Conservation (phyloP, 2,888 invertebrate species). For the Pogonocherus hispidulus region DNA sequence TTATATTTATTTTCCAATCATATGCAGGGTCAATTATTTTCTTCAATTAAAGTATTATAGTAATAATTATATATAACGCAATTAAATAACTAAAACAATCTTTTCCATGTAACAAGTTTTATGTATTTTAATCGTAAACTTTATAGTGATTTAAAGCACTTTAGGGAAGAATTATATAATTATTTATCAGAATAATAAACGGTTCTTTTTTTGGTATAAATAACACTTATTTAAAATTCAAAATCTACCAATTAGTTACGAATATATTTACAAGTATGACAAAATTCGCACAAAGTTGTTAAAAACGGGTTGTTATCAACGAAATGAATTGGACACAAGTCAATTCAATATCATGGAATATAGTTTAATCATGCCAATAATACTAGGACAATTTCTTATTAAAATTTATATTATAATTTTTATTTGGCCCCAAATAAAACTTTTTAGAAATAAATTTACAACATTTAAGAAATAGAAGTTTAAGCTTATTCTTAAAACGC, state of each 20-base stretch:
- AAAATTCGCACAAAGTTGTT: constrained; percentile 41
- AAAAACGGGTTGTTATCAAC: constrained; percentile 32
- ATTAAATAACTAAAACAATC: constrained; percentile 31
- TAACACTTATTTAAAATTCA: constrained; percentile 61
- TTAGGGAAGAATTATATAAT: constrained; percentile 69
- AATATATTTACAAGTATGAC: constrained; percentile 57
- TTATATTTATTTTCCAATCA: too few relatives aligned
- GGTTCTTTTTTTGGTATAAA: constrained; percentile 56
- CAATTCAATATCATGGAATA: constrained; percentile 18
- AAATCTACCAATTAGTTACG: constrained; percentile 55
- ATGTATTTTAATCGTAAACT: constrained; percentile 52
- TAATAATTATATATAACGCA: constrained; percentile 52
- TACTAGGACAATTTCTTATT: constrained; percentile 1
- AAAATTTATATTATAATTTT: constrained; percentile 32
- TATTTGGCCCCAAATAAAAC: constrained; percentile 38
- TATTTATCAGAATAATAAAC: constrained; percentile 61
- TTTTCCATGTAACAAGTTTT: constrained; percentile 30
- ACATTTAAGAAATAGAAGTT: not conserved
- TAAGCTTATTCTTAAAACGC: not conserved
- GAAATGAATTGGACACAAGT: not conserved
- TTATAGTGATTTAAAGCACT: constrained; percentile 68
- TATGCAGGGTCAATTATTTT: too few relatives aligned
- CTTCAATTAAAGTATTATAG: constrained; percentile 26
- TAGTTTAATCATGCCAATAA: constrained; percentile 11
- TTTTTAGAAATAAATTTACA: constrained; percentile 23